These are phyloP conservation scores for Anguilla megastoma DNA, from an alignment of 2,797 vertebrate species.

Conservation along the genomic window DNA sequence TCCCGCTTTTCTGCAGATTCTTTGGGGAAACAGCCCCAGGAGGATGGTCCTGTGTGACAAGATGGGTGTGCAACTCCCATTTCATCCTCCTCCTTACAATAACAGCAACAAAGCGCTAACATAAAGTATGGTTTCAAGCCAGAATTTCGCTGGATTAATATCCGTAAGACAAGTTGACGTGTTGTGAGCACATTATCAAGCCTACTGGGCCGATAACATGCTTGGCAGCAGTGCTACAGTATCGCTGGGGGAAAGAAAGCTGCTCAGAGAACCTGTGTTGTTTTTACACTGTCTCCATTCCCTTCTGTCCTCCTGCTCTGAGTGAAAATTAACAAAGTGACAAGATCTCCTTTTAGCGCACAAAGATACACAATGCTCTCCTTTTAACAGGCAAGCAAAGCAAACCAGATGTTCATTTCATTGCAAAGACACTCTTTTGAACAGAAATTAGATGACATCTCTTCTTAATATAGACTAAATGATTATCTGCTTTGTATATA, in stretches of 20 bases:
- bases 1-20: not conserved
- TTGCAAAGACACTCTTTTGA: not conserved
- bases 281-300: not conserved
- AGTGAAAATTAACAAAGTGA: not conserved
- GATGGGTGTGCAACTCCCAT: not conserved
- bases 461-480: not conserved
- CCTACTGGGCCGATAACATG: not conserved
- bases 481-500: not conserved
- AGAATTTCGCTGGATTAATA: not conserved
- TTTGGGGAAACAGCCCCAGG: not conserved
- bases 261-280: not conserved
- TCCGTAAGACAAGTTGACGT: not conserved
- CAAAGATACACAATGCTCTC: not conserved
- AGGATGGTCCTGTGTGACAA: not conserved
- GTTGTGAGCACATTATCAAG: not conserved
- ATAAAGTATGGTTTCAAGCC: not conserved
- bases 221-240: not conserved
- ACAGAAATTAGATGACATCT: not conserved
- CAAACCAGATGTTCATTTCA: not conserved
- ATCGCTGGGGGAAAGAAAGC: not conserved
- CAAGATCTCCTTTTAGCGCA: slow-evolving; percentile 4
- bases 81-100: not conserved
- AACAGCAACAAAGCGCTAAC: not conserved
- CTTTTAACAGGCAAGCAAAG: not conserved
- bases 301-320: not conserved